Conservation (phyloP, 2,888 invertebrate species). For the Hemicrepidius hirtus region DNA sequence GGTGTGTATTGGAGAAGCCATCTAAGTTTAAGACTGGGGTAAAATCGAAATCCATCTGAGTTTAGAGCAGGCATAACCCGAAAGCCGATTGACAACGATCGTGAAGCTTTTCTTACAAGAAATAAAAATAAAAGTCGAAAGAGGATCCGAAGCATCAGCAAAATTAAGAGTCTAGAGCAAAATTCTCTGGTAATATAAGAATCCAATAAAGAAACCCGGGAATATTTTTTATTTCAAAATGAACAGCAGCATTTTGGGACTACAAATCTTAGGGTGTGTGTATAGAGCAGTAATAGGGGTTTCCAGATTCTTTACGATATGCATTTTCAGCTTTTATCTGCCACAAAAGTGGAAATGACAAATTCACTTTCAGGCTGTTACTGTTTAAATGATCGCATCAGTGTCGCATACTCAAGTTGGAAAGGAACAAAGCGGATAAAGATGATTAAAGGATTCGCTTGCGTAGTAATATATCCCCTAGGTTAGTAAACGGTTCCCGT, state of each 20-base stretch:
- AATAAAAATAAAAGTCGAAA: slow-evolving; percentile 29
- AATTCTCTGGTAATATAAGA: slow-evolving; percentile 20
- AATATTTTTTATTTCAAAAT: slow-evolving; percentile 37
- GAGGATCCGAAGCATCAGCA: slow-evolving; percentile 18
- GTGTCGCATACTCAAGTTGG: slow-evolving; percentile 7
- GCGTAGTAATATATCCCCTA: slow-evolving; percentile 30
- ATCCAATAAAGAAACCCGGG: slow-evolving; percentile 24
- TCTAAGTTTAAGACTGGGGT: slow-evolving; percentile 21
- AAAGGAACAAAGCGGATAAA: slow-evolving; percentile 36
- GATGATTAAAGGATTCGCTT: slow-evolving; percentile 41
- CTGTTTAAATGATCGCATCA: slow-evolving; percentile 38
- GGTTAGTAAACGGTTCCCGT: background rate
- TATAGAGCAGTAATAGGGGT: slow-evolving; percentile 44
- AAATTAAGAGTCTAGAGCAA: slow-evolving; percentile 28
- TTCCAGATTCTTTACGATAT: slow-evolving; percentile 43
- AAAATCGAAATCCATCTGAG: slow-evolving; percentile 31
- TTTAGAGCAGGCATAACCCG: slow-evolving; percentile 28
- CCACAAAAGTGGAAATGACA: slow-evolving; percentile 46
- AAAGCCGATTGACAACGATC: slow-evolving; percentile 29
- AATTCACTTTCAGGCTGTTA: slow-evolving; percentile 46
- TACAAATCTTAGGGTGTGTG: slow-evolving; percentile 39
- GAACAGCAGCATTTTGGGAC: slow-evolving; percentile 31
- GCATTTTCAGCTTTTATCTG: slow-evolving; percentile 47
- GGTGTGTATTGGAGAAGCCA: slow-evolving; percentile 14
- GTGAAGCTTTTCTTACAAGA: slow-evolving; percentile 22